These are phyloP conservation scores for Hylyphantes graminicola DNA, from an alignment of 1,140 invertebrate genomes.

Conservation along the genomic window DNA sequence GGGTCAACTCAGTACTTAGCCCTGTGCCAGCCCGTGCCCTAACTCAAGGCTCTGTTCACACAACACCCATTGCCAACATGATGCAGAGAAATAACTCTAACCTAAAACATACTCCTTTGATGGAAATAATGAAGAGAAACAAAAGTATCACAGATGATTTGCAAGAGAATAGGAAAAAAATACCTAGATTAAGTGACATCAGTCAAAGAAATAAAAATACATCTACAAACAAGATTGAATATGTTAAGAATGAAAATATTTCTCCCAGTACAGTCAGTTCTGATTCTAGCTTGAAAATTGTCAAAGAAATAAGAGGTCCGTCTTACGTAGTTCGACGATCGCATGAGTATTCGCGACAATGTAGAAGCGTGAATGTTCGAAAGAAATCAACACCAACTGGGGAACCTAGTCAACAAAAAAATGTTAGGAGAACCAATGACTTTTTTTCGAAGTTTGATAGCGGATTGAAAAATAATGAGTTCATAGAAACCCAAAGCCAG, in stretches of 20 bases:
- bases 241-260: no score
- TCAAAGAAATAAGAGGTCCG: no score
- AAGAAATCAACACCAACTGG: constrained; percentile 1
- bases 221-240: no score
- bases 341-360: no score
- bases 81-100: no score
- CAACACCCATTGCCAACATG: no score
- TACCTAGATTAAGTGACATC: background rate
- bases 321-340: no score
- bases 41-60: background rate
- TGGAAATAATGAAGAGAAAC: background rate
- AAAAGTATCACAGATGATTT: background rate
- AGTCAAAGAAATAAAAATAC: background rate
- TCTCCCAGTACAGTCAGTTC: no score
- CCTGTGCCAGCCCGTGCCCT: background rate
- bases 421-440: background rate
- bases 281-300: no score
- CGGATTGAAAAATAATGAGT: no score
- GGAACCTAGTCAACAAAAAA: background rate
- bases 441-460: no score
- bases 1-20: background rate
- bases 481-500: background rate
- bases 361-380: background rate
- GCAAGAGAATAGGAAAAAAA: background rate
- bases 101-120: constrained; percentile 7